A percentile compares a stretch with the other conserved stretches of the same genome.
These are phyloP conservation scores for Pocillopora damicornis DNA, from an alignment of 64 coral and sea anemone genomes.

Conservation along the genomic window DNA sequence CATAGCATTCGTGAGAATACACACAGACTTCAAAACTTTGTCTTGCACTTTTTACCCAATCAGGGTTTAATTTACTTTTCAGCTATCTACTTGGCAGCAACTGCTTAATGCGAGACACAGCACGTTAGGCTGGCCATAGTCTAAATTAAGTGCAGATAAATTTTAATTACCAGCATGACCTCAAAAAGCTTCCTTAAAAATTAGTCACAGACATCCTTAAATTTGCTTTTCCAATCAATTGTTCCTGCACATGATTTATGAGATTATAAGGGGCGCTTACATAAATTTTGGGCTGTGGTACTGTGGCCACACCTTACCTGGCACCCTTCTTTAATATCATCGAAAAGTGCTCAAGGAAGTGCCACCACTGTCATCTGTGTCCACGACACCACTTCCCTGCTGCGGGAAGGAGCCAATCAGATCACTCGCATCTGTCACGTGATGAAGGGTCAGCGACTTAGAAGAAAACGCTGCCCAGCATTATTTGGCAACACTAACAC, in stretches of 20 bases:
- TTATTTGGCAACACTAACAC: slow-evolving; percentile 19
- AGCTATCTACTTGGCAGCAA: not conserved
- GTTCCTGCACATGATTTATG: not conserved
- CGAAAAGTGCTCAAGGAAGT: slow-evolving; percentile 63
- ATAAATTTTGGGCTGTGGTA: not conserved
- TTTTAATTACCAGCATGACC: slow-evolving; percentile 9
- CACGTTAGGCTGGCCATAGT: slow-evolving; percentile 32
- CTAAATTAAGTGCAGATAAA: not conserved
- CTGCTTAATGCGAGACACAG: slow-evolving; percentile 15
- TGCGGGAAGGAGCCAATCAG: slow-evolving; percentile 95
- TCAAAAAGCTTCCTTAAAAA: not conserved
- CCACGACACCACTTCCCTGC: slow-evolving; percentile 90
- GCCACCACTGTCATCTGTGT: slow-evolving; percentile 89
- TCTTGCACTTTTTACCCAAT: not conserved
- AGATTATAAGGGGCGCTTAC: not conserved
- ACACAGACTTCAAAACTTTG: not conserved
- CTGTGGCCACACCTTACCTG: slow-evolving; percentile 47
- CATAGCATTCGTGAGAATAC: not conserved
- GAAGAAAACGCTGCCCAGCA: slow-evolving; percentile 48
- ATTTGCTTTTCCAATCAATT: not conserved
- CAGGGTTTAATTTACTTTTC: not conserved
- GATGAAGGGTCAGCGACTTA: slow-evolving; percentile 93
- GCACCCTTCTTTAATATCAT: slow-evolving; percentile 55
- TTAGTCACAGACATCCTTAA: not conserved
- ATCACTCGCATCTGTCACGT: slow-evolving; percentile 98